Evolutionary conservation across 2,797 vertebrate species (phyloP), one percentile per base, ranked within the genome.

Genomic region (Sebastes cheni): DNA sequence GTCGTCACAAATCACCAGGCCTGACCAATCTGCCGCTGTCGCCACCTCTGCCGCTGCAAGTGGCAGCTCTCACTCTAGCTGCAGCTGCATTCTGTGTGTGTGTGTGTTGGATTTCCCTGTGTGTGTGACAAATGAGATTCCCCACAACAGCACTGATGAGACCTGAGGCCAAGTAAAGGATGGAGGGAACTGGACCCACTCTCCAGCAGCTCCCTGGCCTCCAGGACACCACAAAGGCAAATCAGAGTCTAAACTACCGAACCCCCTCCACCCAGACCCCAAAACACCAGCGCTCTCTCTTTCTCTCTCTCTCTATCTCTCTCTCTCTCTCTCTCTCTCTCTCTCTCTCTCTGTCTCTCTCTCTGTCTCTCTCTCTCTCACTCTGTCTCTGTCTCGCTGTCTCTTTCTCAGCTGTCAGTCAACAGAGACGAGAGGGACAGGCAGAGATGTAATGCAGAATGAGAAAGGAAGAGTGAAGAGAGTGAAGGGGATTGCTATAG

Each of bases 71-170:
- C 94, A 95, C 91, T 97, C 92, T 79, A 29, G 76, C 80, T 92
- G 81, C 87, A 91, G 90, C 89, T 91, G 83, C 75, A 84, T 72
- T 77, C 14, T 71, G 50, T 72, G 68, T 66, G 79, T 75, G 46
- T 60, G 74, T 90, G 91, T 90, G 92, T 86, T 46, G 42, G 42
- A 46, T 46, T 46, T 18, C 42, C 16, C 42, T 8, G 81, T 56
- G 55, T 75, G 93, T 91, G 94, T 96, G 97, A 97, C 96, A 97
- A 95, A 95, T 96, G 96, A 96, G 94, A 97, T 97, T 97, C 94
- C 90, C 95, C 86, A 94, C 93, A 94, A 95, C 93, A 92, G 91
- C 92, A 92, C 95, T 97, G 96, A 98, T 93, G 95, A 95, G 91
- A 93, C 95, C 93, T 90, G 84, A 90, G 93, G 94, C 94, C 85